Conservation (phyloP, 2,888 invertebrate species). For the Artemia sp. region DNA sequence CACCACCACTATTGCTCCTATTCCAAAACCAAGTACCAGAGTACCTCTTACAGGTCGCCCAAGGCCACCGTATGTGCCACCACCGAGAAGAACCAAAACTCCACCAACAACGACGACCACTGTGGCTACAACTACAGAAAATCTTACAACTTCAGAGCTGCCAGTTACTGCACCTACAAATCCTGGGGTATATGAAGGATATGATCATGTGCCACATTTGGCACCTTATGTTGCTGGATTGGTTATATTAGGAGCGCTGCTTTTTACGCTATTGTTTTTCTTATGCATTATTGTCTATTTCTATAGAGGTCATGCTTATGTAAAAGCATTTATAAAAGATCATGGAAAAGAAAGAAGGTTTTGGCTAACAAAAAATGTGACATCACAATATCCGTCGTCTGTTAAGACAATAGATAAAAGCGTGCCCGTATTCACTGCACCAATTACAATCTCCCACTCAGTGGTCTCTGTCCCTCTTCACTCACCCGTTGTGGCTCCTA, state of each 20-base stretch:
- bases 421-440: neutral
- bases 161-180: slow-evolving; percentile 22
- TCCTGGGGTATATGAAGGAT: slow-evolving; percentile 22
- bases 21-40: neutral
- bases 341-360: slow-evolving; percentile 18
- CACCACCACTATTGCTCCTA: slow-evolving; percentile 21
- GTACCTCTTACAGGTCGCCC: slow-evolving; percentile 17
- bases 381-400: slow-evolving; percentile 1
- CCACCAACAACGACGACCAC: slow-evolving; percentile 59
- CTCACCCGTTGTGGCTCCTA: neutral
- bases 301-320: slow-evolving; percentile 26
- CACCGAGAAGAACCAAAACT: slow-evolving; percentile 33
- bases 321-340: slow-evolving; percentile 24
- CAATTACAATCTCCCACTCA: slow-evolving; percentile 8
- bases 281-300: slow-evolving; percentile 28
- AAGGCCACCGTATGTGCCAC: neutral
- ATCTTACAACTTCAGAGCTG: slow-evolving; percentile 12
- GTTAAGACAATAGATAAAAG: neutral
- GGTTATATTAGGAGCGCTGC: slow-evolving; percentile 28
- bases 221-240: slow-evolving; percentile 26
- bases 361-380: slow-evolving; percentile 7
- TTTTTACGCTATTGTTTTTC: slow-evolving; percentile 28
- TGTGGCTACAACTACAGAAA: slow-evolving; percentile 30
- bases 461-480: neutral
- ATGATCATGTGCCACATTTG: slow-evolving; percentile 23